phyloP scores from a whole-genome alignment of 2,888 invertebrate species.

The Didymodactylos carnosus region DNA sequence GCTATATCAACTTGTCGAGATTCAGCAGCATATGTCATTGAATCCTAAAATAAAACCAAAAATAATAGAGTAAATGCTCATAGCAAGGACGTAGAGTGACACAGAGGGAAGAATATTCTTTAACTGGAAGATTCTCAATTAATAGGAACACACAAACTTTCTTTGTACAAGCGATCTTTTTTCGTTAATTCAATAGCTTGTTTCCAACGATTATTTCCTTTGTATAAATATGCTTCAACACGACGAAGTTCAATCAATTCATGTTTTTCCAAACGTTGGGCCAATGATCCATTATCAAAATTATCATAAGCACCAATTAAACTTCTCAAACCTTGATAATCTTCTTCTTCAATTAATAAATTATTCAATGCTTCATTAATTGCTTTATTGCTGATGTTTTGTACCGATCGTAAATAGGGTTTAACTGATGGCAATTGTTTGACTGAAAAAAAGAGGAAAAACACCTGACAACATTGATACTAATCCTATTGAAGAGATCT shows the following conservation, averaged over 20 bases:
- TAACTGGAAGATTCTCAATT: not conserved
- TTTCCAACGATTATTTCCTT: constrained; percentile 98
- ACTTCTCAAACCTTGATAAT: constrained; percentile 59
- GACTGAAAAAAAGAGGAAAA: constrained; percentile 48
- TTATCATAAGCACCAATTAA: constrained; percentile 99
- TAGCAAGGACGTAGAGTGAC: too few relatives aligned
- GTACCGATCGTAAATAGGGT: constrained; percentile 87
- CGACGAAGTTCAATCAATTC: constrained; percentile 94
- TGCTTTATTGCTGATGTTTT: constrained; percentile 93
- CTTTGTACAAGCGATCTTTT: constrained; percentile 82
- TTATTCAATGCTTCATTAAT: constrained; percentile 96
- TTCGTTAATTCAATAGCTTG: constrained; percentile 98
- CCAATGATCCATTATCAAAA: constrained; percentile 94
- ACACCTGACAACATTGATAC: too few relatives aligned
- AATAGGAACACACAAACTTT: constrained; percentile 22
- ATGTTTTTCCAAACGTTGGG: constrained; percentile 89
- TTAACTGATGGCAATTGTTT: constrained; percentile 85
- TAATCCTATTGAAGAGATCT: too few relatives aligned
- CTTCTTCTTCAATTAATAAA: constrained; percentile 85
- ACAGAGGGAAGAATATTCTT: too few relatives aligned
- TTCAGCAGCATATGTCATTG: constrained; percentile 98
- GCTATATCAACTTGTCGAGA: constrained; percentile 87
- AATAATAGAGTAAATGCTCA: too few relatives aligned
- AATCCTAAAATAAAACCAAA: constrained; percentile 51
- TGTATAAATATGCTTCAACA: constrained; percentile 95